Percentiles rank a stretch among this genome's conserved stretches.
Evolutionary conservation across 1,140 invertebrate genomes (phyloP).

Genomic region (Teleogryllus occipitalis): DNA sequence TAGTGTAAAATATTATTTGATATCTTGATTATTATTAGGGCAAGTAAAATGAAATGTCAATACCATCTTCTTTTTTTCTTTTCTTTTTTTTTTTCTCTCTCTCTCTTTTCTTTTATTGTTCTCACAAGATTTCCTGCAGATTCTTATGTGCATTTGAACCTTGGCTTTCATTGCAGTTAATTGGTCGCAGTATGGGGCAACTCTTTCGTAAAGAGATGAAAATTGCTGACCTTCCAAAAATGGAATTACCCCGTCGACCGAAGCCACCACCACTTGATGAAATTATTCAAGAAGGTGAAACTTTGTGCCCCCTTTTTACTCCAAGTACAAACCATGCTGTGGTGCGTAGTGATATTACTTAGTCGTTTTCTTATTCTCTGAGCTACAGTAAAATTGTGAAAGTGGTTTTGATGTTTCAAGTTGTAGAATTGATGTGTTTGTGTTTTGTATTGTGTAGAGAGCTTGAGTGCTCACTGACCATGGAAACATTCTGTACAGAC

Average conservation of each 20-base stretch:
- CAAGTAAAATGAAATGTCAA: neutral
- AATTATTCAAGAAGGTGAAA: slow-evolving; percentile 10
- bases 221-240: slow-evolving; percentile 67
- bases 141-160: slow-evolving; percentile 22
- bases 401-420: neutral
- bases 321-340: neutral
- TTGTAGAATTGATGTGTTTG: slow-evolving; percentile 7
- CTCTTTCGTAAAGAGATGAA: slow-evolving; percentile 77
- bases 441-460: neutral
- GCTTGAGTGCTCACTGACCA: neutral
- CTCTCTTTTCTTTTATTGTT: slow-evolving; percentile 17
- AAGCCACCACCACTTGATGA: slow-evolving; percentile 24
- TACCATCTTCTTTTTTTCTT: neutral
- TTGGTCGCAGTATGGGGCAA: slow-evolving; percentile 72
- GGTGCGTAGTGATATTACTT: neutral
- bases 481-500: no score
- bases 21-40: slow-evolving; percentile 10
- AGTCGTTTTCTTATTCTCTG: neutral
- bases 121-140: slow-evolving; percentile 15
- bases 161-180: slow-evolving; percentile 46
- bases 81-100: slow-evolving; percentile 15
- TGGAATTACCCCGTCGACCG: slow-evolving; percentile 39
- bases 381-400: neutral
- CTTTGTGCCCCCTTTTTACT: slow-evolving; percentile 18
- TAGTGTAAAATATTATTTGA: slow-evolving; percentile 2